Percentiles rank a stretch among this genome's conserved stretches.
Conservation (phyloP, 2,113 vertebrate species). For the Actenoides hombroni region DNA sequence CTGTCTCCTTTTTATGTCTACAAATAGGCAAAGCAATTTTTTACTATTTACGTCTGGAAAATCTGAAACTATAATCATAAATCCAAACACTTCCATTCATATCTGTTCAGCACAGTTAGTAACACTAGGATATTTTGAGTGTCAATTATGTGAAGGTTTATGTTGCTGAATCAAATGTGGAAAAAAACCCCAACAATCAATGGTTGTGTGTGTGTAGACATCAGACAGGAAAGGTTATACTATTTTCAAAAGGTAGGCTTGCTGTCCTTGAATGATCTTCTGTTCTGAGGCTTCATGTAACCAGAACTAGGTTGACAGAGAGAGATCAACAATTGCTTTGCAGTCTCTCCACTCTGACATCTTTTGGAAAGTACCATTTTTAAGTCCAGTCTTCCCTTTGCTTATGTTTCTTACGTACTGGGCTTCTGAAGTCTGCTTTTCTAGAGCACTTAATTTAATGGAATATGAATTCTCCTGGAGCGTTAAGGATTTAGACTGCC, state of each 20-base stretch:
- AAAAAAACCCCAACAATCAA: background rate
- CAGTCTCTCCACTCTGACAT: background rate
- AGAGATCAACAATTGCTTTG: background rate
- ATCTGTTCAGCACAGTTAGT: background rate
- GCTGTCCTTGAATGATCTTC: accelerated
- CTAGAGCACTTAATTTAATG: conserved; percentile 41
- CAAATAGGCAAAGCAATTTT: background rate
- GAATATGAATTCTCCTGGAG: conserved; percentile 22
- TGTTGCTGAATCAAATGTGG: background rate
- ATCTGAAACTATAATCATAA: background rate
- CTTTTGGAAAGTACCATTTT: background rate
- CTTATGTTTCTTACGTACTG: background rate
- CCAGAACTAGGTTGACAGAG: background rate
- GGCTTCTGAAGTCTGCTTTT: background rate
- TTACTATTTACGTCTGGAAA: background rate
- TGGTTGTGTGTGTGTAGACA: background rate
- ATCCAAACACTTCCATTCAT: background rate
- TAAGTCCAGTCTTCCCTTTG: background rate
- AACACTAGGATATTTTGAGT: background rate
- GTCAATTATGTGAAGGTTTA: background rate
- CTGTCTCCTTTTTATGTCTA: background rate
- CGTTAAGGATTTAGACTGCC: conserved; percentile 32
- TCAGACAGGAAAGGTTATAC: background rate
- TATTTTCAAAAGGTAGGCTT: background rate
- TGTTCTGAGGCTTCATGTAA: background rate